Percentiles rank a stretch among this genome's conserved stretches.
Conservation (phyloP, 2,113 vertebrate genomes). For the Carassius carassius region DNA sequence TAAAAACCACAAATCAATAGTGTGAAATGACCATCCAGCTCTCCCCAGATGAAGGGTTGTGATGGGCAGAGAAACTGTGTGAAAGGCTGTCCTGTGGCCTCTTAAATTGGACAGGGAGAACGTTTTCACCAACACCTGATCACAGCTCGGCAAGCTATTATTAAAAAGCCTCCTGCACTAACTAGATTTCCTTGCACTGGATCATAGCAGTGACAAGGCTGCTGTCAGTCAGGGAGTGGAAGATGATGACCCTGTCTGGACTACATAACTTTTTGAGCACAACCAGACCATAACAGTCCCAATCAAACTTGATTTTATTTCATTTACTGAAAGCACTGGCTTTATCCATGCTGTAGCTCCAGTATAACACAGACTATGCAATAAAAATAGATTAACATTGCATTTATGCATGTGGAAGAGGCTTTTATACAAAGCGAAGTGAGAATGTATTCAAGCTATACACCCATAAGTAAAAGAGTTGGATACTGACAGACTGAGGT, state of each 20-base stretch:
- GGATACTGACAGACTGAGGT: too few relatives aligned
- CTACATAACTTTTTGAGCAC: background rate
- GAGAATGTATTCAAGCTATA: background rate
- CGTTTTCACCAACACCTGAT: conserved; percentile 62
- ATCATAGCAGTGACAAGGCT: conserved; percentile 45
- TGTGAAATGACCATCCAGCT: conserved; percentile 33
- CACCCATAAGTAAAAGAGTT: too few relatives aligned
- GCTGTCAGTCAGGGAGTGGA: conserved; percentile 36
- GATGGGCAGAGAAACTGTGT: conserved; percentile 51
- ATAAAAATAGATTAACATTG: background rate
- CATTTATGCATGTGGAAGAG: background rate
- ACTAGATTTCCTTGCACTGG: conserved; percentile 56
- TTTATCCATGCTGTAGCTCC: background rate
- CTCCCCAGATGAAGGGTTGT: conserved; percentile 47
- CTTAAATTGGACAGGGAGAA: conserved; percentile 64
- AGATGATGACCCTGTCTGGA: conserved; percentile 23
- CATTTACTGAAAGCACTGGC: background rate
- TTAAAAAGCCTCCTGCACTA: conserved; percentile 52
- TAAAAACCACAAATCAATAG: conserved; percentile 46
- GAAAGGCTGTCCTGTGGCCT: conserved; percentile 56
- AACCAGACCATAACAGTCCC: background rate
- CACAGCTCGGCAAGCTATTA: conserved; percentile 51
- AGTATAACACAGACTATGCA: background rate
- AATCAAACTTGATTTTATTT: background rate
- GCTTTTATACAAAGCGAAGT: background rate